phyloP scores from a whole-genome alignment of 2,113 vertebrate genomes.

The Megaptera novaeangliae region DNA sequence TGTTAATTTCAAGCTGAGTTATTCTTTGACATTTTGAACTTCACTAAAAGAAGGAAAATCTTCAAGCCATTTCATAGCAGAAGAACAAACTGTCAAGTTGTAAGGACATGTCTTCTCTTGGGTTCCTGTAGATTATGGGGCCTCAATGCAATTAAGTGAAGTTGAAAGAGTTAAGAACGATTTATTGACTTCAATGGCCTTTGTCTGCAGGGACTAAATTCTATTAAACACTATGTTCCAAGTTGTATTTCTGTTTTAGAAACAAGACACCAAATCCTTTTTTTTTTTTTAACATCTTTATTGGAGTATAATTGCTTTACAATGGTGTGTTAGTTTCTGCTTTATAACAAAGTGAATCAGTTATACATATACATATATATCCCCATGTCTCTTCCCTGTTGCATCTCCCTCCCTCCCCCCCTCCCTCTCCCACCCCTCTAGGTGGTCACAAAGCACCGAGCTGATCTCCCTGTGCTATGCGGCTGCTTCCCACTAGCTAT shows the following conservation, averaged over 20 bases:
- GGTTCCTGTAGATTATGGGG: background rate
- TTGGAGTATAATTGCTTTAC: too few relatives aligned
- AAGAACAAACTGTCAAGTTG: background rate
- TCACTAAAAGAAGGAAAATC: background rate
- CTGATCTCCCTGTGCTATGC: too few relatives aligned
- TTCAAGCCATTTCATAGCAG: background rate
- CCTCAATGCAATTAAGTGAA: background rate
- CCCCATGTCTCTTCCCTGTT: too few relatives aligned
- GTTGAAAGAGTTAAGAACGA: background rate
- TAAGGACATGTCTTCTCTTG: background rate
- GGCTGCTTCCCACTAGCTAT: too few relatives aligned
- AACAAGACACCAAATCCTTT: background rate
- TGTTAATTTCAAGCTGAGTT: slow-evolving; percentile 33
- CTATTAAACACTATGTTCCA: background rate
- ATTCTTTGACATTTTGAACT: slow-evolving; percentile 31
- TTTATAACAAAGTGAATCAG: too few relatives aligned
- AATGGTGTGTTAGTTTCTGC: too few relatives aligned
- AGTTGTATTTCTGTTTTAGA: background rate
- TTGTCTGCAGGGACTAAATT: background rate
- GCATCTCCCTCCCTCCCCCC: too few relatives aligned
- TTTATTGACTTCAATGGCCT: background rate
- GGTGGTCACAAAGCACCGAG: too few relatives aligned
- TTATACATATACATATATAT: too few relatives aligned
- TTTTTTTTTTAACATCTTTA: too few relatives aligned
- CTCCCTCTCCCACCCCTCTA: too few relatives aligned